These are phyloP conservation scores for Aldrovandia affinis DNA, from an alignment of 2,797 vertebrate genomes.

Conservation along the genomic window DNA sequence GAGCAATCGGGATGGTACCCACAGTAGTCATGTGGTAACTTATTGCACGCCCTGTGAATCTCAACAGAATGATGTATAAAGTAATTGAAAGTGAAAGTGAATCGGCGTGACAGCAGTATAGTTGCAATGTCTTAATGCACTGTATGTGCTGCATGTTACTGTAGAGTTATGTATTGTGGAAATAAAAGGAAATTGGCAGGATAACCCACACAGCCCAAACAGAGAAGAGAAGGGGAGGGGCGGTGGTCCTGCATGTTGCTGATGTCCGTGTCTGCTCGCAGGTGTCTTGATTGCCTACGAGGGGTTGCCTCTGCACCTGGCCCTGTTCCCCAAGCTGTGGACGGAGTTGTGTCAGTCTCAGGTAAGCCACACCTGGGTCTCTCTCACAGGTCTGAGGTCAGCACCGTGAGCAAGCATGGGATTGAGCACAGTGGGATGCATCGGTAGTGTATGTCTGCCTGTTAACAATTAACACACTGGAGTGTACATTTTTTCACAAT, in stretches of 20 bases:
- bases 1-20: too few relatives aligned
- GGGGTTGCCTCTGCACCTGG: conserved; percentile 93
- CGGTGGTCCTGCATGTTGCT: not conserved
- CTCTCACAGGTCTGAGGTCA: not conserved
- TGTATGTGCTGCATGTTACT: too few relatives aligned
- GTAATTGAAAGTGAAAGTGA: too few relatives aligned
- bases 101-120: too few relatives aligned
- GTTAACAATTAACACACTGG: not conserved
- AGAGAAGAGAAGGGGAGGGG: not conserved
- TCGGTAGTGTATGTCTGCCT: conserved; percentile 31
- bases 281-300: conserved; percentile 97
- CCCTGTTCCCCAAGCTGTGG: conserved; percentile 96
- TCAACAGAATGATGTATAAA: not conserved
- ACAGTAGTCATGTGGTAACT: too few relatives aligned
- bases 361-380: conserved; percentile 64
- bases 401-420: not conserved
- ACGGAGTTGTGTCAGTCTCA: conserved; percentile 95
- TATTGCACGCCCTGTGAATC: not conserved
- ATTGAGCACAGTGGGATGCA: not conserved
- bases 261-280: conserved; percentile 52
- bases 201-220: not conserved
- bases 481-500: not conserved
- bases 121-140: too few relatives aligned
- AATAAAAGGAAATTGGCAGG: not conserved
- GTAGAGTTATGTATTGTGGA: not conserved